Evolutionary conservation across 2,888 invertebrate species (phyloP), one percentile per base, ranked within the genome.

Genomic region (Antheraea assamensis): DNA sequence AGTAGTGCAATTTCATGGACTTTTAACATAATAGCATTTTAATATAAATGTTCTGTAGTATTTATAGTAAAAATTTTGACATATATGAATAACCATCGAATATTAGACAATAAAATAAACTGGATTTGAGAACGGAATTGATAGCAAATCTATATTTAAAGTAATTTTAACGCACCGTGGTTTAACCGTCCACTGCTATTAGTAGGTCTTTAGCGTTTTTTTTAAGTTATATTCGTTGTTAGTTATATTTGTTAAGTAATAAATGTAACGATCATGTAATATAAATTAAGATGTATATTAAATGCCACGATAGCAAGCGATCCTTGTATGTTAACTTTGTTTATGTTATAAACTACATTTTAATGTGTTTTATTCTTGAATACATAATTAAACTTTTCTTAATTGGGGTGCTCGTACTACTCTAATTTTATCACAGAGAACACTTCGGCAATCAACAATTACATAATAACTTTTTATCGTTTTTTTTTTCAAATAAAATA

Each of bases 151-250:
- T 19, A 30, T 68, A 72, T 72, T 52, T 24, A 19, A 52, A 24
- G 52, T 68, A 19, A 21, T 70, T 73, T 70, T 71, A n/a, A 73
- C 24, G 35, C 64, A 70, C 55, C 70, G 70, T 74, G 74, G 70
- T 74, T 72, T 74, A 81, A 78, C 82, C 83, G 81, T 84, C 82
- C 83, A 83, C 79, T 79, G 82, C 83, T 80, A 80, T 78, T 74
- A 66, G 76, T 75, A 77, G 76, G 75, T 77, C 79, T 74, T 74
- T 76, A 79, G 75, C 74, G 75, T 72, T 74, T 77, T 78, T n/a
- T 19, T 30, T 68, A n/a, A 66, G 10, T 68, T 68, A 35, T 68
- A 68, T 68, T 68, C 35, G 35, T 35, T 35, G 21, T 35, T 68
- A n/a, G 21, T 10, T 24, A 35, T 35, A 68, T 13, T 64, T 64